These are phyloP conservation scores for Heteromormyrus szaboi DNA, from an alignment of 2,797 vertebrate species.

Conservation along the genomic window DNA sequence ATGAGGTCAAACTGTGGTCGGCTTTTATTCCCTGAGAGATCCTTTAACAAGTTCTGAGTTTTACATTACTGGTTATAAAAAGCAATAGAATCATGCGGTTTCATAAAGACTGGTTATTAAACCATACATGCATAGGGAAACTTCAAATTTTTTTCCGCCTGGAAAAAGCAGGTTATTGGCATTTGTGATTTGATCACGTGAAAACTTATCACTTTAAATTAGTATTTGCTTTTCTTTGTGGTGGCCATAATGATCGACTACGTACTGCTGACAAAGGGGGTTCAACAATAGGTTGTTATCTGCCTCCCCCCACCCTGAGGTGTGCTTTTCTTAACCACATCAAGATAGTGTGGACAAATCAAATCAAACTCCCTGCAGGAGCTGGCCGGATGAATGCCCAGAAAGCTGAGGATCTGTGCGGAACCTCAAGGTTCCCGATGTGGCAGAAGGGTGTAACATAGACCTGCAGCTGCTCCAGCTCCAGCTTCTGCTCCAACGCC, in stretches of 20 bases:
- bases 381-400: background rate
- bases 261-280: background rate
- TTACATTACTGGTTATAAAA: background rate
- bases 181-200: background rate
- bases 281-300: background rate
- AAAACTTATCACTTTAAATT: background rate
- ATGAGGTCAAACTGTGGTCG: background rate
- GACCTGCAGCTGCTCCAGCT: conserved; percentile 79
- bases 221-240: background rate
- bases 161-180: background rate
- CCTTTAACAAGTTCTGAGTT: background rate
- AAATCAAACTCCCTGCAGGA: background rate
- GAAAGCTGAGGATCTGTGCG: background rate
- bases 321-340: background rate
- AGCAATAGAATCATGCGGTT: background rate
- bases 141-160: background rate
- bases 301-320: background rate
- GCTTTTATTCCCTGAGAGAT: background rate
- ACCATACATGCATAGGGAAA: background rate
- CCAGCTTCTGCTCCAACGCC: conserved; percentile 74
- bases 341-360: background rate
- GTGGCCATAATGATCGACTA: background rate
- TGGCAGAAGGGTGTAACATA: background rate
- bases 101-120: background rate
- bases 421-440: background rate